Evolutionary conservation across 2,797 vertebrate genomes (phyloP).

Genomic region (Streptopelia turtur): DNA sequence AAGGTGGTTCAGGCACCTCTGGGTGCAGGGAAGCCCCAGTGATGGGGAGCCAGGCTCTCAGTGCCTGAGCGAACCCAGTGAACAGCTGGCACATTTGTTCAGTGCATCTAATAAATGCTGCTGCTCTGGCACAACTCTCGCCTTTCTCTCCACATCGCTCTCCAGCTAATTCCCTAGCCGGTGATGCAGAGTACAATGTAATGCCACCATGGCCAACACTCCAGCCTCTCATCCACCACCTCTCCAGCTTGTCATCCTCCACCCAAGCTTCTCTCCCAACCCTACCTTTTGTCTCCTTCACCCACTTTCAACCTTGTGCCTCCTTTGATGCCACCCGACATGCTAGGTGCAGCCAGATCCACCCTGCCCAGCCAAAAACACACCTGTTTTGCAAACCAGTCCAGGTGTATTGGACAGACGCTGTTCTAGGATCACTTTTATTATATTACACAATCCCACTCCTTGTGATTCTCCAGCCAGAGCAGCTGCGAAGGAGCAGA

Average conservation of each 20-base stretch:
- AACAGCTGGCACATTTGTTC: neutral
- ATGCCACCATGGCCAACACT: neutral
- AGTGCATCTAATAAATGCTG: neutral
- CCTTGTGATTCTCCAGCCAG: neutral
- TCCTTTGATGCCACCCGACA: slow-evolving; percentile 65
- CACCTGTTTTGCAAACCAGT: slow-evolving; percentile 51
- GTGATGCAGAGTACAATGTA: neutral
- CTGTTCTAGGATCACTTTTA: neutral
- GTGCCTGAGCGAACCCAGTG: neutral
- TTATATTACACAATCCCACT: neutral
- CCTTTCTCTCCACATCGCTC: neutral
- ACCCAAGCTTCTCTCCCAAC: slow-evolving; percentile 66
- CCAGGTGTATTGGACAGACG: neutral
- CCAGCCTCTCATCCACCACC: slow-evolving; percentile 41
- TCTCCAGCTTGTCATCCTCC: slow-evolving; percentile 55
- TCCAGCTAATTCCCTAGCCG: neutral
- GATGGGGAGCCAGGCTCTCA: neutral
- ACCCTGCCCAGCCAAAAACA: slow-evolving; percentile 57
- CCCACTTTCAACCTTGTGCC: slow-evolving; percentile 52
- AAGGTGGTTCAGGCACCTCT: neutral
- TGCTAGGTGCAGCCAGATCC: slow-evolving; percentile 37
- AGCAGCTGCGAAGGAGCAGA: neutral
- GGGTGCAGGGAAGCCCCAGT: neutral
- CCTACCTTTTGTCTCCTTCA: slow-evolving; percentile 71
- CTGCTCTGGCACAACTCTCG: neutral